Percentiles rank a stretch among this genome's conserved stretches.
phyloP scores from a whole-genome alignment of 2,797 vertebrate species.

The Pseudopleuronectes americanus region DNA sequence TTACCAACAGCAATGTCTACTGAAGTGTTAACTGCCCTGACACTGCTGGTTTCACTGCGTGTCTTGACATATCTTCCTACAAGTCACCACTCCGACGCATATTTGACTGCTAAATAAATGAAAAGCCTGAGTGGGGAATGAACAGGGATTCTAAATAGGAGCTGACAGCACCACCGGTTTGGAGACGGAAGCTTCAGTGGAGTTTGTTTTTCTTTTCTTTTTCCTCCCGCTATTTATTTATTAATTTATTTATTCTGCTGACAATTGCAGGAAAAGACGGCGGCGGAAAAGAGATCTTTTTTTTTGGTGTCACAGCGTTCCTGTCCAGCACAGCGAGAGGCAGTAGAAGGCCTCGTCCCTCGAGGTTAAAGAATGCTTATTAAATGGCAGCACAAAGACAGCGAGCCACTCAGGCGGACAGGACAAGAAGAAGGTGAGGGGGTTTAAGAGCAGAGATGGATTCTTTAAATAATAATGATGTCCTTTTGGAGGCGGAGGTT shows the following conservation, averaged over 20 bases:
- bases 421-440: conserved; percentile 65
- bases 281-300: conserved; percentile 49
- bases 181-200: conserved; percentile 56
- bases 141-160: conserved; percentile 74
- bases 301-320: conserved; percentile 62
- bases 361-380: conserved; percentile 69
- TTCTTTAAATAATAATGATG: conserved; percentile 81
- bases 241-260: conserved; percentile 62
- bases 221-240: conserved; percentile 20
- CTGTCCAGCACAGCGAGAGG: conserved; percentile 58
- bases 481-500: conserved; percentile 62
- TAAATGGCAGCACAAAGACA: conserved; percentile 79
- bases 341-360: conserved; percentile 54
- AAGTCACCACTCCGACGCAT: conserved; percentile 63
- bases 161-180: conserved; percentile 72
- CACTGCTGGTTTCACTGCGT: conserved; percentile 63
- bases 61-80: conserved; percentile 66
- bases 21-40: conserved; percentile 78
- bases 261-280: conserved; percentile 61
- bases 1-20: conserved; percentile 59
- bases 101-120: conserved; percentile 82
- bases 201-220: conserved; percentile 36
- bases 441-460: conserved; percentile 74
- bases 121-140: conserved; percentile 67
- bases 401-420: conserved; percentile 70